These are phyloP conservation scores for Antennarius maculatus DNA, from an alignment of 2,797 vertebrate species.

Conservation along the genomic window DNA sequence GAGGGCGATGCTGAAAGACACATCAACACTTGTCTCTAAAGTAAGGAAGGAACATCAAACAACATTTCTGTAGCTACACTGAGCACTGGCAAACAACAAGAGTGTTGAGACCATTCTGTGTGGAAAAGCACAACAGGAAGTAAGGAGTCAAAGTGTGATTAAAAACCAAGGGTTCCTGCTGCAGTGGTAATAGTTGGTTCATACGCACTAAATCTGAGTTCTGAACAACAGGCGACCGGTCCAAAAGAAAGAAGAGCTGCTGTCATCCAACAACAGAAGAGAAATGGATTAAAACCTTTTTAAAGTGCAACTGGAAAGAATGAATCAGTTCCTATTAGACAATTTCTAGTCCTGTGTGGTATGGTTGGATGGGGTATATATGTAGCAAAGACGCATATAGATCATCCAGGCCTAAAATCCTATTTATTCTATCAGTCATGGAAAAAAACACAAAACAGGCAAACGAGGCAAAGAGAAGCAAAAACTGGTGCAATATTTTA, in stretches of 20 bases:
- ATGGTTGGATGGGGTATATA: conserved; percentile 18
- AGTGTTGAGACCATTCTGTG: conserved; percentile 59
- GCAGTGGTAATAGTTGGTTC: conserved; percentile 46
- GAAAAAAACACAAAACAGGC: conserved; percentile 9
- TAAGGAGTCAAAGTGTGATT: conserved; percentile 50
- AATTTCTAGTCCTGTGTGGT: conserved; percentile 7
- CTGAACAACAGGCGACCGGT: conserved; percentile 33
- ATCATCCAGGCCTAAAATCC: too few relatives aligned
- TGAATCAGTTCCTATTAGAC: conserved; percentile 27
- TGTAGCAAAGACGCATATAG: background rate
- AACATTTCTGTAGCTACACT: conserved; percentile 54
- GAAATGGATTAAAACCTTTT: conserved; percentile 28
- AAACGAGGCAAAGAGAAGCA: conserved; percentile 31
- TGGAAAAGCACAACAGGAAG: conserved; percentile 55
- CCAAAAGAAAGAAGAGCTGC: conserved; percentile 41
- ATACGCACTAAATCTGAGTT: conserved; percentile 38
- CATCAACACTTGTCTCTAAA: conserved; percentile 66
- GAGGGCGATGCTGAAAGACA: conserved; percentile 81
- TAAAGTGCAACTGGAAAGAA: conserved; percentile 37
- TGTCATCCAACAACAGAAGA: conserved; percentile 39
- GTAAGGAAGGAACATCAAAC: conserved; percentile 75
- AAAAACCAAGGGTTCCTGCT: conserved; percentile 48
- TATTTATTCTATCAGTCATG: background rate
- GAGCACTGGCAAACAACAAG: conserved; percentile 65
- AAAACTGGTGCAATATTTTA: conserved; percentile 58